Base-by-base conservation (phyloP, 2,113 vertebrate species). In the Orcinus orca region DNA sequence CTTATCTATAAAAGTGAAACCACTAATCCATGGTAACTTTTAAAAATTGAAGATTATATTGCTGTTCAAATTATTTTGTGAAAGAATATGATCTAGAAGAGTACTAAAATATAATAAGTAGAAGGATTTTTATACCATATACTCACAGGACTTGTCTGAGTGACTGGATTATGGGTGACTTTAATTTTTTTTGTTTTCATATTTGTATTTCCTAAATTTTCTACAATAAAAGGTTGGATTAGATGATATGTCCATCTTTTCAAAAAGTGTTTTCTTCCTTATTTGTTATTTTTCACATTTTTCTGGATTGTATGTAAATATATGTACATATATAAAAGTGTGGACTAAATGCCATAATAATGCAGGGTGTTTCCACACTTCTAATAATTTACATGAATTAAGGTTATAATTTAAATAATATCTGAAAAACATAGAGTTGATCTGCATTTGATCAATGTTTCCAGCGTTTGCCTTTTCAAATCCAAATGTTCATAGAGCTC, bases 191-290 rank as follows among this genome's bases (percentile, higher is more conserved):
- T 82, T 41, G 53, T 70, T 96, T 94, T 83, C 25, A 6, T 94
- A 62, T 74, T 96, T 87, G 13, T 77, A 29, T 90, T 94, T 86
- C 47, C 21, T 81, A 90, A 82, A 77, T 92, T 83, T 88, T 92
- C 41, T 70, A 33, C 3, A 83, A 4, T 70, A 74, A 65, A 67
- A 60, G 8, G 2, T 89, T 92, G 18, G 7, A 31, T 88, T 88
- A 70, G 50, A 67, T 87, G 50, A n/a, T 63, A 8, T 3, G 63
- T 7, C 10, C 26, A 15, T 70, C 21, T 33, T 94, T 95, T 92
- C 68, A 63, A 29, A 74, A 83, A 79, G 38, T 33, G 60, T 41
- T 87, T 82, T 93, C n/a, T 38, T 63, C 31, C 88, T 33, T 62
- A 60, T 9, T 29, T 41, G 23, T 90, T 55, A n/a, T 55, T 93